These are phyloP conservation scores for Anastrepha obliqua DNA, from an alignment of 1,140 invertebrate genomes.

Conservation along the genomic window DNA sequence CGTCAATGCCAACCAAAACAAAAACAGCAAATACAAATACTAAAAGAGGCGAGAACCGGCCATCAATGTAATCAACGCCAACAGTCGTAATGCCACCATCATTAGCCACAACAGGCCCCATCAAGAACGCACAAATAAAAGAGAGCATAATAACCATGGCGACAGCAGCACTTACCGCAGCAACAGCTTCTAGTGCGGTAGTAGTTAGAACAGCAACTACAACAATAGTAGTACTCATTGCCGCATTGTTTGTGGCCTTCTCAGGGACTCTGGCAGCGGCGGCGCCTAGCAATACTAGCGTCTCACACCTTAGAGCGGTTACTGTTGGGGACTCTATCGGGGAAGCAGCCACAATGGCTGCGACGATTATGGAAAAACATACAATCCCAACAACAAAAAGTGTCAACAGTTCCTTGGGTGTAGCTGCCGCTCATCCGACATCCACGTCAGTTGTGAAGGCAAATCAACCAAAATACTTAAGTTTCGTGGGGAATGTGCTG, in stretches of 20 bases:
- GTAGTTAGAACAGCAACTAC: not conserved
- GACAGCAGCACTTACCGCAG: not conserved
- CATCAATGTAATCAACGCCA: conserved; percentile 42
- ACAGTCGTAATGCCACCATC: conserved; percentile 56
- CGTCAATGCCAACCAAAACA: not conserved
- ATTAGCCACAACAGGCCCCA: conserved; percentile 54
- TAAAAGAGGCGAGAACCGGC: not conserved
- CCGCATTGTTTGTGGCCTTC: conserved; percentile 60
- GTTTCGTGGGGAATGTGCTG: conserved; percentile 55
- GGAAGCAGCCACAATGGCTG: not conserved
- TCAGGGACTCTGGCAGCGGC: conserved; percentile 63
- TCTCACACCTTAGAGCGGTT: not conserved
- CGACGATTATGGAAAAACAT: not conserved
- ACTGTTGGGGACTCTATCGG: not conserved
- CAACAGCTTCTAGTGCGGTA: not conserved
- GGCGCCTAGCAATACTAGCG: conserved; percentile 45
- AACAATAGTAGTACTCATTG: not conserved
- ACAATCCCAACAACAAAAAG: not conserved
- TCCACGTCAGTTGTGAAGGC: not conserved
- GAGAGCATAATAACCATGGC: conserved; percentile 39
- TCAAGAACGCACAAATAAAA: conserved; percentile 27
- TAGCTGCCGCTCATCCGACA: not conserved
- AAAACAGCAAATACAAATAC: not conserved
- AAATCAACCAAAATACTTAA: conserved; percentile 54
- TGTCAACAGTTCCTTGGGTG: conserved; percentile 34